These are phyloP conservation scores for Hyalella azteca DNA, from an alignment of 2,888 invertebrate genomes.

Conservation along the genomic window DNA sequence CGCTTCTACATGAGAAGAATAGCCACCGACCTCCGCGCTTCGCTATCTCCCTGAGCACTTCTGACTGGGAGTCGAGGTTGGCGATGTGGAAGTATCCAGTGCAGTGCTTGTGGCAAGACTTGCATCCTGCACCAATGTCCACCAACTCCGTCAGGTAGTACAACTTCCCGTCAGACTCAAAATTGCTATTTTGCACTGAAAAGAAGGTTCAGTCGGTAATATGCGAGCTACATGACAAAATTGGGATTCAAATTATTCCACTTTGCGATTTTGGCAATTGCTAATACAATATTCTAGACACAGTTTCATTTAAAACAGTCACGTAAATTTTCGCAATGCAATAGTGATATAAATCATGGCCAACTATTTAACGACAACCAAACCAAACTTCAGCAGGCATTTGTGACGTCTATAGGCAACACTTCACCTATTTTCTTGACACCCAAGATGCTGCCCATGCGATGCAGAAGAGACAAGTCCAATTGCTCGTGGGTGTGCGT, in stretches of 20 bases:
- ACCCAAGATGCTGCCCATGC: not conserved
- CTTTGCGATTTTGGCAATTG: not conserved
- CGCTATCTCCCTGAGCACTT: not conserved
- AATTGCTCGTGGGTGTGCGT: not conserved
- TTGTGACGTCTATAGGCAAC: no score
- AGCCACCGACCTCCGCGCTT: not conserved
- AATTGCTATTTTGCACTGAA: not conserved
- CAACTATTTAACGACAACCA: no score
- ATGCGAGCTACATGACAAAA: not conserved
- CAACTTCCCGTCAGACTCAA: not conserved
- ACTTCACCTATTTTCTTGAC: conserved; percentile 1
- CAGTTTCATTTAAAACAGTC: no score
- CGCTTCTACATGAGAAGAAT: no score
- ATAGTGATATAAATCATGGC: no score
- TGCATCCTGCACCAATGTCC: not conserved
- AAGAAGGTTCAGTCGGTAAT: not conserved
- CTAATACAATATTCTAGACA: no score
- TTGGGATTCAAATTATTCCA: not conserved
- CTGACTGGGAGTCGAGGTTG: not conserved
- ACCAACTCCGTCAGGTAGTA: not conserved
- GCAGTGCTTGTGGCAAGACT: not conserved
- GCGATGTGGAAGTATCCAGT: not conserved
- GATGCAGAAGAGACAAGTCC: not conserved
- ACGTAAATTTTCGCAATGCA: no score
- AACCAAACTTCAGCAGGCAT: no score